Percentiles rank a stretch among this genome's conserved stretches.
phyloP scores from a whole-genome alignment of 2,888 invertebrate species.

The Eudiplozoon nipponicum region DNA sequence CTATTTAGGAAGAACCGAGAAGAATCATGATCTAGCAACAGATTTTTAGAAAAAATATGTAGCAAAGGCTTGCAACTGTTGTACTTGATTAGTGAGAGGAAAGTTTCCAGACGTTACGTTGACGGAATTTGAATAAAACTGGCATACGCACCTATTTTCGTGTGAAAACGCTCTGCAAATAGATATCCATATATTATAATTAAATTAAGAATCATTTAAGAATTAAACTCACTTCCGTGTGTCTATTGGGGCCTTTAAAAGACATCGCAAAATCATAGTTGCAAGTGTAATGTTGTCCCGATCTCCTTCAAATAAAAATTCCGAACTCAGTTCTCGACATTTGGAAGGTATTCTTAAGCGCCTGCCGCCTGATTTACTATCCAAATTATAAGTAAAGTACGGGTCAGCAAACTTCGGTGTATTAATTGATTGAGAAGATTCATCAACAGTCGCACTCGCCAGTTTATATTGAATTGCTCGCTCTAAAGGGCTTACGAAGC shows the following conservation, averaged over 20 bases:
- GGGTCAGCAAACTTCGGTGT: not conserved
- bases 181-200: too few species aligned
- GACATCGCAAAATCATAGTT: conserved; percentile 49
- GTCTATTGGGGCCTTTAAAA: conserved; percentile 29
- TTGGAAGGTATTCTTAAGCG: conserved; percentile 10
- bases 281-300: conserved; percentile 47
- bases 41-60: too few species aligned
- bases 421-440: not conserved
- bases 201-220: too few species aligned
- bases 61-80: too few species aligned
- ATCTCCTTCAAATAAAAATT: conserved; percentile 51
- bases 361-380: not conserved
- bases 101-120: too few species aligned
- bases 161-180: too few species aligned
- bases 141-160: too few species aligned
- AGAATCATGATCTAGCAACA: too few species aligned
- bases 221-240: not conserved
- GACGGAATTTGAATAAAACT: too few species aligned
- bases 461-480: conserved; percentile 34
- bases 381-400: not conserved
- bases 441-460: conserved; percentile 7
- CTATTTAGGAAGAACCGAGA: too few species aligned
- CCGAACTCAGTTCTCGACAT: conserved; percentile 43
- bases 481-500: conserved; percentile 47
- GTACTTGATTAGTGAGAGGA: too few species aligned